Evolutionary conservation across 1,140 invertebrate species (phyloP), one percentile per base, ranked within the genome.

Genomic region (Eubasilissa regina): DNA sequence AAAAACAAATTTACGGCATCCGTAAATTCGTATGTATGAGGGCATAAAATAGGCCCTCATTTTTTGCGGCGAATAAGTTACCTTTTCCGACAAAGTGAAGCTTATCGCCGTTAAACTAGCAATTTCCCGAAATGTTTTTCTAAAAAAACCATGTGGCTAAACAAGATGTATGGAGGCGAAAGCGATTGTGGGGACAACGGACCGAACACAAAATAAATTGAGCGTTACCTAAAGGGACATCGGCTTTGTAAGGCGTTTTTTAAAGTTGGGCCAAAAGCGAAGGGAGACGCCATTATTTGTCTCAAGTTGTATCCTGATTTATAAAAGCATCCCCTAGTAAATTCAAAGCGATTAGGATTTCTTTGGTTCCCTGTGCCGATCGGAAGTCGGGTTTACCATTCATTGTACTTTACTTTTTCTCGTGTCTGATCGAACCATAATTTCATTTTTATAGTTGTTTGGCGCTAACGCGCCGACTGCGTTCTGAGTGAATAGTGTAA

Each of bases 61-160:
- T 80, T 80, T 80, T 80, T 75, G 70, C 55, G 55, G 66, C 25
- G 66, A 78, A 81, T 75, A 75, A 75, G 64, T 60, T 81, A 72
- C 56, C 75, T 66, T 77, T 81, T 81, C 53, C 68, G 68, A 73
- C 66, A 78, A 77, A 81, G 75, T 78, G 60, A 77, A 81, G 80
- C 80, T 81, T 81, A 81, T 81, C 80, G 55, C 75, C 62, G 66
- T 75, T 78, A 78, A 81, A 81, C 75, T 73, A 73, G 56, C 75
- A 53, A 79, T 79, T 79, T 74, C 60, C 72, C 43, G 73, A 75
- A 79, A 79, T 62, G 68, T 64, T 51, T 74, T 76, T 56, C 70
- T 21, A 17, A 43, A 58, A 35, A 62, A 15, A 58, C 60, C 75
- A 77, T 17, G 60, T 68, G 58, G n/a, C 75, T 77, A 77, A 66